Base-by-base conservation (phyloP, 2,113 vertebrate species). In the Acrocephalus arundinaceus region DNA sequence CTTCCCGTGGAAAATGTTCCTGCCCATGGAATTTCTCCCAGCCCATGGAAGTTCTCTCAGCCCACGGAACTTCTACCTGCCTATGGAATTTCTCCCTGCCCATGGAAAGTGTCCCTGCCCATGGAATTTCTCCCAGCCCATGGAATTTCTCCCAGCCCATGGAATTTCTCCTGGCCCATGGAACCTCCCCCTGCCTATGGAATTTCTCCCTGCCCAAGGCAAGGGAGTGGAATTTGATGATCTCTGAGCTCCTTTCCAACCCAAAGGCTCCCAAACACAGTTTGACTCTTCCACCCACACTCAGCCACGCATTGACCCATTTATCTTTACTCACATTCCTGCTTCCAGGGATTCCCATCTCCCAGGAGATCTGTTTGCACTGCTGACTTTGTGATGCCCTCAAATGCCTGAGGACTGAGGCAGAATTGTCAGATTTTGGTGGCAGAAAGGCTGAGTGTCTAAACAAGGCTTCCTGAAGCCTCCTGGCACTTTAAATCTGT, bases 251-350 rank as follows among this genome's bases (percentile, higher is more conserved):
- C 33, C 23, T 52, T 30, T 14, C 77, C 52, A 23, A 8, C 33
- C 37, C 13, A 45, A 20, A 68, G 39, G 6, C 70, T 87, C 57
- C 55, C n/a, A 67, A 7, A 11, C 0, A 0, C 0, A 16, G 3
- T 67, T 20, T 51, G 52, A 28, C 16, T 78, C 45, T 39, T 35
- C 77, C 77, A 49, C 10, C 25, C 18, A 8, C 6, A 2, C 52
- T 80, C 76, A 58, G 54, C 89, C 31, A 2, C 18, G 22, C 49
- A 24, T 6, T 31, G 70, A 16, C 37, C 48, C 21, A 3, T 27
- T 75, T 49, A 11, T 62, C 76, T 51, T 79, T 6, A 5, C 9
- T 7, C 13, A 5, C 6, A 1, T 46, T 72, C 46, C 45, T 84
- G 13, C 51, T 93, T 10, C 73, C 91, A 57, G 74, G 76, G 70